These are phyloP conservation scores for Phodopus roborovskii DNA, from an alignment of 2,113 vertebrate genomes.

Conservation along the genomic window DNA sequence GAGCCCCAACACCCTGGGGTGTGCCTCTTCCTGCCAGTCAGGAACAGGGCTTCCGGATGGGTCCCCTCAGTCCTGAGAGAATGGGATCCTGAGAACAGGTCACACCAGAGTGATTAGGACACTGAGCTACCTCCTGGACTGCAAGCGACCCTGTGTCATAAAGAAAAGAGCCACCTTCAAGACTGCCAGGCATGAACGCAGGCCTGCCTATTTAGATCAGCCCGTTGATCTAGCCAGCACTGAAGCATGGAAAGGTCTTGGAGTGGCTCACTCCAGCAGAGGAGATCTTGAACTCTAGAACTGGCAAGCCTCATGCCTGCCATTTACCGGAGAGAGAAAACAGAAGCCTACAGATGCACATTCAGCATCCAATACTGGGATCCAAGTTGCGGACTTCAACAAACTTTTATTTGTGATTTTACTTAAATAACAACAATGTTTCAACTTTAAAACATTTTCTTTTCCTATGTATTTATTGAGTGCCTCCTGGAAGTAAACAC, in stretches of 20 bases:
- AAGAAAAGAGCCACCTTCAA: not conserved
- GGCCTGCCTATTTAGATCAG: not conserved
- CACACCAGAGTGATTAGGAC: not conserved
- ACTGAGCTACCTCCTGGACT: not conserved
- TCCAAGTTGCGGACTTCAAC: not conserved
- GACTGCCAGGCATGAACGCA: not conserved
- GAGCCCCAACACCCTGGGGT: not conserved
- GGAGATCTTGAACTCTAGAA: not conserved
- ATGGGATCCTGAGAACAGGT: not conserved
- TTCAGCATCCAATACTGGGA: not conserved
- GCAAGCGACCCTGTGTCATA: not conserved
- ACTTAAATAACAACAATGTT: not conserved
- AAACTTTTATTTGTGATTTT: not conserved
- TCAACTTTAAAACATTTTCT: not conserved
- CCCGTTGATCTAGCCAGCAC: not conserved
- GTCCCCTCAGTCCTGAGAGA: not conserved
- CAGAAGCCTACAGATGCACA: not conserved
- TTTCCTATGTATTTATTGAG: conserved; percentile 12
- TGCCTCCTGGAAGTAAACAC: not conserved
- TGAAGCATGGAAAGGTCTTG: not conserved
- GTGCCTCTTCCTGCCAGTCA: not conserved
- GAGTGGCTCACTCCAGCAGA: not conserved
- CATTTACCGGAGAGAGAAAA: not conserved
- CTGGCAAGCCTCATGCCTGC: not conserved
- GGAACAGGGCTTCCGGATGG: not conserved